A percentile compares a stretch with the other conserved stretches of the same genome.
phyloP scores from a whole-genome alignment of 1,140 invertebrate species.

The Drosophila subpulchrella region DNA sequence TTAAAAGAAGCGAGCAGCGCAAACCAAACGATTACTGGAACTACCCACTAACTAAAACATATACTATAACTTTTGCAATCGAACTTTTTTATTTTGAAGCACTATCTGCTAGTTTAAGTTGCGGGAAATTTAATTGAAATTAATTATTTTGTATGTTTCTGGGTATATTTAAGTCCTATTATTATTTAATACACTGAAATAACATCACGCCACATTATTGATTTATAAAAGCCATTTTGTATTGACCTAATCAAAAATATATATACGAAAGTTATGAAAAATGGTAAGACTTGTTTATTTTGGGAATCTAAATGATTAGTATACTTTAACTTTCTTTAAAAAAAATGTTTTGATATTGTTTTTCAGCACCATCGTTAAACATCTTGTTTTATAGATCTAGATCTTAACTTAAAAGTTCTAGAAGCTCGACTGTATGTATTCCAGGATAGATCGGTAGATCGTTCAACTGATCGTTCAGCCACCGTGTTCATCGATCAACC shows the following conservation, averaged over 20 bases:
- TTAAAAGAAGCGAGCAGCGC: constrained; percentile 34
- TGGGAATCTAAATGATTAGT: neutral
- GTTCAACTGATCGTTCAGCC: neutral
- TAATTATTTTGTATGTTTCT: neutral
- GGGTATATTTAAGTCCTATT: constrained; percentile 1
- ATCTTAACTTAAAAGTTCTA: neutral
- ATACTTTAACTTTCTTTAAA: neutral
- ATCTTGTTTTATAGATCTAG: no score
- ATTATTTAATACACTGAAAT: neutral
- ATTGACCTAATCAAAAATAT: constrained; percentile 27
- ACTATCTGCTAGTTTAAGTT: neutral
- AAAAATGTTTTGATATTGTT: no score
- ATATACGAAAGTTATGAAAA: constrained; percentile 5
- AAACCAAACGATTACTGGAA: constrained; percentile 38
- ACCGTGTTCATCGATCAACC: constrained; percentile 38
- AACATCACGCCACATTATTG: constrained; percentile 16
- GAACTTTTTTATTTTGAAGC: neutral
- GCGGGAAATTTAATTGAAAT: neutral
- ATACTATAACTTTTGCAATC: neutral
- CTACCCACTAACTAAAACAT: constrained; percentile 23
- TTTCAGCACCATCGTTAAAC: no score
- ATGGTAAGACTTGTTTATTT: neutral
- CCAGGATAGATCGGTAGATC: constrained; percentile 6
- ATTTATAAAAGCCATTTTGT: constrained; percentile 8
- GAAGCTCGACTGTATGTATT: neutral